Evolutionary conservation across 1,140 invertebrate species (phyloP), one percentile per base, ranked within the genome.

Genomic region (Xylocopa sonorina): DNA sequence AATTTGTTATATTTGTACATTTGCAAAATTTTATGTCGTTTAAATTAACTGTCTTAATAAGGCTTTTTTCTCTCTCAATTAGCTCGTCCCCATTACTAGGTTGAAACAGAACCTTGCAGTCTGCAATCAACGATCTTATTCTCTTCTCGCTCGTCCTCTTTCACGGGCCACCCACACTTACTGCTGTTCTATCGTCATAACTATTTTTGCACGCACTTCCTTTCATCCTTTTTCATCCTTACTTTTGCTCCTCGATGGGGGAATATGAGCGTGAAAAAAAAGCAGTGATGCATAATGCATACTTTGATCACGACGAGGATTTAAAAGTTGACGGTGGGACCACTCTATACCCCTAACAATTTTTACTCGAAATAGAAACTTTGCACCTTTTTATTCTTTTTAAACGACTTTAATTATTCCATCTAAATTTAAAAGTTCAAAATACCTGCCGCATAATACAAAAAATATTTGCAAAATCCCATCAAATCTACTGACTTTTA

Each of bases 111-210:
- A 69, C 64, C 43, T 71, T 71, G 66, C 55, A 78, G 66, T 60
- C 55, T 78, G 55, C 75, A 71, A 78, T 78, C 66, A 62, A 60
- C 75, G 53, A 78, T 69, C 66, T 78, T 78, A 50, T 75, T 55
- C 75, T 60, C 66, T 27, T 69, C 41, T 21, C 41, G 41, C 69
- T 46, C 34, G 18, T 29, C 74, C n/a, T 43, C 43, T 38, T 41
- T 3, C 29, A 46, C 43, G 27, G 5, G 14, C 43, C 55, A 29
- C 63, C 38, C 73, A 53, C 73, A 53, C 50, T 76, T 76, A 67
- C 66, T n/a, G 18, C 32, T 34, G 66, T 34, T 48, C 66, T 78
- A 69, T 78, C 75, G 34, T 50, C 51, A 55, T 41, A 78, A 78
- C 75, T 78, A 71, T 78, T 71, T 78, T 71, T 71, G 75, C 75